Evolutionary conservation across 1,140 invertebrate species (phyloP).

Genomic region (Drosophila sp.): DNA sequence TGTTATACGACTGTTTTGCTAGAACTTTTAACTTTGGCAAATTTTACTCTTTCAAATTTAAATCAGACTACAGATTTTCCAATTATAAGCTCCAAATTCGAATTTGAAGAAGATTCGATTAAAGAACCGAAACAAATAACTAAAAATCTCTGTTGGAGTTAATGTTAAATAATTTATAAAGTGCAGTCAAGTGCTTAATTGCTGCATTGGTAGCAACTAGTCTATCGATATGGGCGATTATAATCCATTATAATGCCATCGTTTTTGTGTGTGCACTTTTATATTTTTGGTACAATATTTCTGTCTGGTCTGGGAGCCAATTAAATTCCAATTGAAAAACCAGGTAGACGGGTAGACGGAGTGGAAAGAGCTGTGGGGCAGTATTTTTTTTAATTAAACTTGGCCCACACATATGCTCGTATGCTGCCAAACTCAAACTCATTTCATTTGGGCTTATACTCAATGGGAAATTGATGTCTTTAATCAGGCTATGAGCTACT

Average conservation of each 20-base stretch:
- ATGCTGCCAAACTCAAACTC: neutral
- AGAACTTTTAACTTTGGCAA: too few relatives aligned
- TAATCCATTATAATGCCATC: slow-evolving; percentile 12
- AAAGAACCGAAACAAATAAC: too few relatives aligned
- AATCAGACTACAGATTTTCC: too few relatives aligned
- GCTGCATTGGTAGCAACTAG: neutral
- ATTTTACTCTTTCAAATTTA: too few relatives aligned
- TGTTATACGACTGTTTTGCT: too few relatives aligned
- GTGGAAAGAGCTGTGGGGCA: slow-evolving; percentile 16
- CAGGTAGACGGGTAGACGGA: neutral
- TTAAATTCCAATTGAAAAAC: slow-evolving; percentile 65
- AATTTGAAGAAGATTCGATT: too few relatives aligned
- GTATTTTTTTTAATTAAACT: slow-evolving; percentile 72
- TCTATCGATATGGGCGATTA: slow-evolving; percentile 2
- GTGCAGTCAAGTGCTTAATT: neutral
- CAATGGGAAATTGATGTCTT: slow-evolving; percentile 64
- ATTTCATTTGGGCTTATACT: neutral
- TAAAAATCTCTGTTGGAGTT: too few relatives aligned
- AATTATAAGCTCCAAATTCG: too few relatives aligned
- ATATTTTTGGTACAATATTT: slow-evolving; percentile 31
- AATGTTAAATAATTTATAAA: slow-evolving; percentile 1
- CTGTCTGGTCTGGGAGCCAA: slow-evolving; percentile 55
- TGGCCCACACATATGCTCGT: slow-evolving; percentile 19
- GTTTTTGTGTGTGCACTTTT: neutral
- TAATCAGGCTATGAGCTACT: slow-evolving; percentile 70